Conservation (phyloP, 2,113 vertebrate genomes). For the Corydoras maculifer region DNA sequence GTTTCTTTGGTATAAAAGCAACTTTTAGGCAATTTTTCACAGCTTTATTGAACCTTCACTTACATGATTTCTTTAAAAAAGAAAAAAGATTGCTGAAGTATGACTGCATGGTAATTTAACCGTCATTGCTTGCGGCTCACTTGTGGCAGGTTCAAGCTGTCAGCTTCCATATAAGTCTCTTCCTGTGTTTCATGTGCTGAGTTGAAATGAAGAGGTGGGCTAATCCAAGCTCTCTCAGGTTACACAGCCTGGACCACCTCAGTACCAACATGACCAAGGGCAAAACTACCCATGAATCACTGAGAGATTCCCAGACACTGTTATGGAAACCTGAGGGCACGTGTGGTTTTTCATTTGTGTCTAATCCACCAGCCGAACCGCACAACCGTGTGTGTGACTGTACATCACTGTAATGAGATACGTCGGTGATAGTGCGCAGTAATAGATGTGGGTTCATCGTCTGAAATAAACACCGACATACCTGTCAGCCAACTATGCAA, state of each 20-base stretch:
- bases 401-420: constrained; percentile 35
- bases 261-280: constrained; percentile 13
- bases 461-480: constrained; percentile 56
- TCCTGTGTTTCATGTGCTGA: constrained; percentile 3
- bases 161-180: constrained; percentile 15
- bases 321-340: constrained; percentile 21
- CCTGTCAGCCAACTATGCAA: constrained; percentile 45
- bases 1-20: no score
- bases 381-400: constrained; percentile 35
- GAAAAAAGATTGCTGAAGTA: background rate
- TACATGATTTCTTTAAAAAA: no score
- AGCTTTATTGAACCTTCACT: no score
- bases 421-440: constrained; percentile 43
- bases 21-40: no score
- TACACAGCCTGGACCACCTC: constrained; percentile 18
- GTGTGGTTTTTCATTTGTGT: no score
- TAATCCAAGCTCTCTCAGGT: constrained; percentile 4
- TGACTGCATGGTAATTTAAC: background rate
- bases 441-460: constrained; percentile 63
- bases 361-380: no score
- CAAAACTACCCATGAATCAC: constrained; percentile 31
- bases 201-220: constrained; percentile 11
- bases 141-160: background rate
- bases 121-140: background rate
- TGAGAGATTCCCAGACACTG: constrained; percentile 19